Evolutionary conservation across 2,113 vertebrate species (phyloP), one percentile per base, ranked within the genome.

Genomic region (Neopipo cinnamomea): DNA sequence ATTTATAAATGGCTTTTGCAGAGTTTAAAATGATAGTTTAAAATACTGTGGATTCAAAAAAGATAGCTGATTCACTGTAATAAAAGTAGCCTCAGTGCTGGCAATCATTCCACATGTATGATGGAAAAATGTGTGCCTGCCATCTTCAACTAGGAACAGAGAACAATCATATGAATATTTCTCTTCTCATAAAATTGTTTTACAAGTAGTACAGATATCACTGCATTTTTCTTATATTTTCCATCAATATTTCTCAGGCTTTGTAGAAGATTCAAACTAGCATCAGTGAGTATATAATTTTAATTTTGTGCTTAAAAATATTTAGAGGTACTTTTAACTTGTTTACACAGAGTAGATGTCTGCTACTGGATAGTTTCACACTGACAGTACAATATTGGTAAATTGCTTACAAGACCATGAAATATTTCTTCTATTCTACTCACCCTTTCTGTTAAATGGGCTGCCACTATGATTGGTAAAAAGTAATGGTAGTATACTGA

Each of bases 281-380:
- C 25, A 50, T 27, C 28, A 35, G 6, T 46, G 9, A 44, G 6
- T 35, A 27, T 39, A 5, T 46, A 88, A 81, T 66, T 73, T 3
- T n/a, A n/a, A 67, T 82, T 96, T 91, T 92, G n/a, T 66, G 18
- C 14, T 85, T 85, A 25, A 88, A 71, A 82, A 68, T 90, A n/a
- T 71, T 27, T 42, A 72, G 72, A 73, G 22, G 20, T 93, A 62
- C 53, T 85, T 93, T 86, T 25, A 91, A 80, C n/a, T 93, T 96
- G 53, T 91, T 95, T 89, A 31, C 76, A 23, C 15, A 75, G n/a
- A 17, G 62, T 50, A n/a, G 11, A 17, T 92, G 5, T 49, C 30
- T 59, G 12, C 67, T 62, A 42, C 20, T 55, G 65, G 61, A n/a
- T 85, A 44, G 44, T 83, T 76, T 35, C 33, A 62, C 30, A 75